These are phyloP conservation scores for Amblyopsis hoosieri DNA, from an alignment of 2,797 vertebrate species.

Conservation along the genomic window DNA sequence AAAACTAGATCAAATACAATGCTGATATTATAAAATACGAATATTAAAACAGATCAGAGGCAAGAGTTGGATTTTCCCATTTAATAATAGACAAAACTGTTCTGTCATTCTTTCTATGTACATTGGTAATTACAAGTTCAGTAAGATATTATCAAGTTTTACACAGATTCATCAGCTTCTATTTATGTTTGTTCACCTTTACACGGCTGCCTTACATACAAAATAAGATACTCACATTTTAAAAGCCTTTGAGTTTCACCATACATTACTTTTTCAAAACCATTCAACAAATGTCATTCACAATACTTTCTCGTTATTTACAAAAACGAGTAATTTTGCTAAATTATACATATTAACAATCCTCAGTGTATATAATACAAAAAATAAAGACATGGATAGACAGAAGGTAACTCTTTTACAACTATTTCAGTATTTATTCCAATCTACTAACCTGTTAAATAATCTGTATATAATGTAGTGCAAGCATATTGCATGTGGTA, in stretches of 20 bases:
- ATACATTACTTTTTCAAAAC: conserved; percentile 66
- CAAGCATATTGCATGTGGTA: conserved; percentile 42
- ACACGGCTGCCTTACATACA: conserved; percentile 73
- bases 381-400: conserved; percentile 28
- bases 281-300: conserved; percentile 84
- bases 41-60: conserved; percentile 25
- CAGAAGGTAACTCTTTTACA: conserved; percentile 17
- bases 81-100: conserved; percentile 94
- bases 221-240: conserved; percentile 77
- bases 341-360: conserved; percentile 97
- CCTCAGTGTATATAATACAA: conserved; percentile 76
- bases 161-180: conserved; percentile 87
- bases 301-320: conserved; percentile 94
- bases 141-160: conserved; percentile 82
- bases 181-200: conserved; percentile 75
- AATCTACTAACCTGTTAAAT: conserved; percentile 27
- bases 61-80: conserved; percentile 70
- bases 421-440: conserved; percentile 49
- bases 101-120: conserved; percentile 87
- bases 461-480: conserved; percentile 43
- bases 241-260: conserved; percentile 71
- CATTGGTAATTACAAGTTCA: conserved; percentile 90
- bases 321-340: conserved; percentile 84
- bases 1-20: conserved; percentile 1
- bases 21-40: neutral